These are phyloP conservation scores for Daboia siamensis DNA, from an alignment of 2,113 vertebrate species.

Conservation along the genomic window DNA sequence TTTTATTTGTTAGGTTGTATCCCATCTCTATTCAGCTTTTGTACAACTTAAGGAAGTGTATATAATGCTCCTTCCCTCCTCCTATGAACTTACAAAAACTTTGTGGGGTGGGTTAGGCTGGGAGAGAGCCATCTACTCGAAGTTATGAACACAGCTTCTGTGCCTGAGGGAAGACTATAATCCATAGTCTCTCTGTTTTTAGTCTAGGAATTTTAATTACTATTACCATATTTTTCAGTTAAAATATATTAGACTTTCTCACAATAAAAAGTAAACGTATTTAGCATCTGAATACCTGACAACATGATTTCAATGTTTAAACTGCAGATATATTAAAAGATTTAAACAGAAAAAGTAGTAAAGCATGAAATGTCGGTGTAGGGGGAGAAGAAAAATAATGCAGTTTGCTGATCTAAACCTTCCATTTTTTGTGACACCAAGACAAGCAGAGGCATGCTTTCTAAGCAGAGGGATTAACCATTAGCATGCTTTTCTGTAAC, in stretches of 20 bases:
- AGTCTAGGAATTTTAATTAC: background rate
- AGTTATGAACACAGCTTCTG: background rate
- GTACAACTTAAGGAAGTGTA: background rate
- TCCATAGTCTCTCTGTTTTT: background rate
- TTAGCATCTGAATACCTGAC: background rate
- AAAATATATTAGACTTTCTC: background rate
- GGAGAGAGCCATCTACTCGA: background rate
- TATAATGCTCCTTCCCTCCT: background rate
- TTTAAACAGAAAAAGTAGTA: background rate
- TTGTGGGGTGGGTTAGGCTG: background rate
- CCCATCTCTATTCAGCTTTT: background rate
- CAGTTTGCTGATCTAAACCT: background rate
- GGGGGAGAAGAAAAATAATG: background rate
- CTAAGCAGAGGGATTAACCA: background rate
- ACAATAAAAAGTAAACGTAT: background rate
- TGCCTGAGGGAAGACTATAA: background rate
- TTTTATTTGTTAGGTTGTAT: background rate
- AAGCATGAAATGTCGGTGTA: background rate
- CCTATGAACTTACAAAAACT: background rate
- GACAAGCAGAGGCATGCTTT: background rate
- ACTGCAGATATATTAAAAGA: background rate
- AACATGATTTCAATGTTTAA: background rate
- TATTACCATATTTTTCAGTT: background rate
- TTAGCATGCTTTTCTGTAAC: background rate
- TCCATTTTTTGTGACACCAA: background rate